Evolutionary conservation across 2,888 invertebrate genomes (phyloP).

Genomic region (Leptothorax acervorum): DNA sequence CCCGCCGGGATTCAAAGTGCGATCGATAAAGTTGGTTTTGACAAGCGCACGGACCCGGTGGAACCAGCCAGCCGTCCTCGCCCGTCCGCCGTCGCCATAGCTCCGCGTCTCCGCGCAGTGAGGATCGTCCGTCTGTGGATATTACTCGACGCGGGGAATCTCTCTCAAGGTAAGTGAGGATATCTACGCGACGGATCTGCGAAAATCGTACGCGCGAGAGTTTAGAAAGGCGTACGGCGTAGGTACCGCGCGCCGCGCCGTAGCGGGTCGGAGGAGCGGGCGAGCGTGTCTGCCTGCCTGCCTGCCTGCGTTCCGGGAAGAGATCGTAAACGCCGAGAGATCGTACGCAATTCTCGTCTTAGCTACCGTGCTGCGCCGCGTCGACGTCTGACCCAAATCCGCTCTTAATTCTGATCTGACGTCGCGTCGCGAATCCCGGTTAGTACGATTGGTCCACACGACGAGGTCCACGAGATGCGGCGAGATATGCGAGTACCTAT

Average conservation of each 20-base stretch:
- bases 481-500: not conserved
- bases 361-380: slow-evolving; percentile 21
- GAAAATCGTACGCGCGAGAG: slow-evolving; percentile 16
- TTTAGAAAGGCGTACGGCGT: slow-evolving; percentile 36
- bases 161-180: slow-evolving; percentile 63
- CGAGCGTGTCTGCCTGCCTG: not conserved
- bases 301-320: slow-evolving; percentile 32
- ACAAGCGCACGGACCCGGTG: slow-evolving; percentile 45
- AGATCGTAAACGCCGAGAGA: slow-evolving; percentile 42
- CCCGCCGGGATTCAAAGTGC: slow-evolving; percentile 65
- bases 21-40: slow-evolving; percentile 68
- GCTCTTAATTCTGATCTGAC: slow-evolving; percentile 20
- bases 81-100: slow-evolving; percentile 10
- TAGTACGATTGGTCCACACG: not conserved
- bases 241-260: not conserved
- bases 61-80: slow-evolving; percentile 32
- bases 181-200: not conserved
- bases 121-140: slow-evolving; percentile 61
- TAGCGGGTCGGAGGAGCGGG: not conserved
- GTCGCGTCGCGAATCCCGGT: slow-evolving; percentile 13
- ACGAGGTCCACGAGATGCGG: too few relatives aligned
- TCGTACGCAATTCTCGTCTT: slow-evolving; percentile 39
- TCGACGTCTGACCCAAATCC: slow-evolving; percentile 51
- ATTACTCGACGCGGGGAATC: slow-evolving; percentile 65
- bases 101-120: slow-evolving; percentile 25